Conservation (phyloP, 2,888 invertebrate genomes). For the Panzeria rudis region DNA sequence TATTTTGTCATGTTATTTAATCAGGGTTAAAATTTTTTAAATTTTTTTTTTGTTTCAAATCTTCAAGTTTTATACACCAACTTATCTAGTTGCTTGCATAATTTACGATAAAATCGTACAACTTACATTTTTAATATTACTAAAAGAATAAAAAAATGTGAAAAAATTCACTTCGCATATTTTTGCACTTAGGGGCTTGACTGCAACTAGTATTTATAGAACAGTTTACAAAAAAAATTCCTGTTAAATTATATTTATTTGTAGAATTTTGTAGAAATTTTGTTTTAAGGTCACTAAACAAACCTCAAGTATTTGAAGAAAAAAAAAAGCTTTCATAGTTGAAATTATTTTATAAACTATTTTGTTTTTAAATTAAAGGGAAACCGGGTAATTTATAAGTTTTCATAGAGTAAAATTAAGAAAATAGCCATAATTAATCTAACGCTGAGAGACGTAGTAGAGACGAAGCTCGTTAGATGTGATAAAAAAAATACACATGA, state of each 20-base stretch:
- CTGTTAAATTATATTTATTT: background rate
- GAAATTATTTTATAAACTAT: constrained; percentile 14
- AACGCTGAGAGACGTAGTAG: constrained; percentile 1
- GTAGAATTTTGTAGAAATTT: constrained; percentile 47
- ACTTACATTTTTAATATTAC: too few species aligned
- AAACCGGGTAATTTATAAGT: constrained; percentile 49
- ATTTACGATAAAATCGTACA: too few species aligned
- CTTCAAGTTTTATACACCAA: too few species aligned
- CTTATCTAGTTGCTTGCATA: too few species aligned
- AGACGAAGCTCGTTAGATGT: background rate
- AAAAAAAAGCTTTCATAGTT: constrained; percentile 59
- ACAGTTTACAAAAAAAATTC: background rate
- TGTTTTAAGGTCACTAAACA: constrained; percentile 32
- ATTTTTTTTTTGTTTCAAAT: too few species aligned
- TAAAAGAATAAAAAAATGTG: too few species aligned
- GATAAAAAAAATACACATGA: background rate
- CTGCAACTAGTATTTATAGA: background rate
- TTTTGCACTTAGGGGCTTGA: too few species aligned
- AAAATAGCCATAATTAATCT: constrained; percentile 9
- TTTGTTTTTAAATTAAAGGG: constrained; percentile 10
- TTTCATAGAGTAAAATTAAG: constrained; percentile 31
- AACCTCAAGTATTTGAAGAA: too few species aligned
- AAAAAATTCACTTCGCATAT: too few species aligned
- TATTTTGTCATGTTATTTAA: too few species aligned
- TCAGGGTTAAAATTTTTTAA: too few species aligned